Evolutionary conservation across 2,113 vertebrate genomes (phyloP).

Genomic region (Plectropomus leopardus): DNA sequence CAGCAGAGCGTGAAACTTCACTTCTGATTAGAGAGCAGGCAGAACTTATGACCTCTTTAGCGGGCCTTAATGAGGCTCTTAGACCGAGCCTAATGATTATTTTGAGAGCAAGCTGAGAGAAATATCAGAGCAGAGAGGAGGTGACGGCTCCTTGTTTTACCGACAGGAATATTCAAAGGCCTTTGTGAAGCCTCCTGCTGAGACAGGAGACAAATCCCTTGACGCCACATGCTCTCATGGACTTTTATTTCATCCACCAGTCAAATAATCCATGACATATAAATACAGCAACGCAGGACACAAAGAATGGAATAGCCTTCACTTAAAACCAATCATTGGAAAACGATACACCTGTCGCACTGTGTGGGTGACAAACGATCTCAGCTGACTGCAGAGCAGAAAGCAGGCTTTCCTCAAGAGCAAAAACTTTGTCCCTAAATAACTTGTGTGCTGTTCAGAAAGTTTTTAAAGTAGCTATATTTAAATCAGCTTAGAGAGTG

Average conservation of each 20-base stretch:
- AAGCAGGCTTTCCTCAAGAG: neutral
- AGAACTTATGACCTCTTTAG: conserved; percentile 69
- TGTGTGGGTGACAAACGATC: neutral
- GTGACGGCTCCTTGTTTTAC: conserved; percentile 29
- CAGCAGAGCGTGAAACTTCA: conserved; percentile 70
- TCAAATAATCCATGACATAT: conserved; percentile 35
- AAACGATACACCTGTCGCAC: neutral
- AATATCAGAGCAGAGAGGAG: conserved; percentile 31
- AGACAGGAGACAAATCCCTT: conserved; percentile 6
- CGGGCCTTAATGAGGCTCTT: conserved; percentile 69
- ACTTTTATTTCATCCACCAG: conserved; percentile 5
- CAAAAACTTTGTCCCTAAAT: neutral
- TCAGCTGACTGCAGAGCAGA: neutral
- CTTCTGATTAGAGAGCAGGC: conserved; percentile 65
- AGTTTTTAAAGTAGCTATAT: conserved; percentile 2
- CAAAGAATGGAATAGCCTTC: conserved; percentile 1
- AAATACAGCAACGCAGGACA: neutral
- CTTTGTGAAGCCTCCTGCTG: neutral
- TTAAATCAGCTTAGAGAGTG: conserved; percentile 7
- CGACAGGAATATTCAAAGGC: conserved; percentile 13
- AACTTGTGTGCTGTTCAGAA: neutral
- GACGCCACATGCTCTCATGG: neutral
- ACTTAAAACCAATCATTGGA: neutral
- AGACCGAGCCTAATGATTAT: conserved; percentile 64
- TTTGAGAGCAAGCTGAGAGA: conserved; percentile 44